Evolutionary conservation across 2,888 invertebrate genomes (phyloP), one percentile per base, ranked within the genome.

Genomic region (Cheilosia pagana): DNA sequence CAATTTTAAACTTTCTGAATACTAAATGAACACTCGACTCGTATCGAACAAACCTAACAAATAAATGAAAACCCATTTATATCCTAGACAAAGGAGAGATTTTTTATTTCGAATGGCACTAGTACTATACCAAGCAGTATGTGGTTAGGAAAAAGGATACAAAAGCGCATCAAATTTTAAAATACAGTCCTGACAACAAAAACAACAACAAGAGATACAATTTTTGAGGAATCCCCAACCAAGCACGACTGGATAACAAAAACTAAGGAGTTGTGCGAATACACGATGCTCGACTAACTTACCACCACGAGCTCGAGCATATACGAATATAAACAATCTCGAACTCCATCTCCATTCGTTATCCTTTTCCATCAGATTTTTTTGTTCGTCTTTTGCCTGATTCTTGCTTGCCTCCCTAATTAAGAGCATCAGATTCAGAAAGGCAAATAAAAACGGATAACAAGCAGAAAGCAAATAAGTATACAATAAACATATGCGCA

Each of bases 361-460:
- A 81, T 68, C 81, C 55, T 81, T 81, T 79, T 53, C 50, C 67
- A 75, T 74, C 35, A 53, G 19, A 16, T 60, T 28, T 48, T 25
- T 53, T 41, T 53, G 19, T 59, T 23, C 12, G 21, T n/a, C 70
- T 63, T 65, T 59, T 72, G 48, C 67, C 71, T 82, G 72, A 78
- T 62, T 71, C 71, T 60, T 72, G 62, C 57, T 70, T 76, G 59
- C 48, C 60, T 71, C 45, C 67, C 72, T 82, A 82, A 82, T 78
- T 82, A 82, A 72, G 78, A 78, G 72, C 82, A 78, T 78, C 78
- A 55, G 78, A 77, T 77, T 82, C 78, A 72, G 78, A 82, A 78
- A 67, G 43, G 77, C 77, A 82, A 82, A 82, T 72, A 77, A 67
- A 78, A 77, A 62, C 60, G 71, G 65, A 78, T 78, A 82, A 77